These are phyloP conservation scores for Nephrotoma guestfalica DNA, from an alignment of 2,888 invertebrate species.

Conservation along the genomic window DNA sequence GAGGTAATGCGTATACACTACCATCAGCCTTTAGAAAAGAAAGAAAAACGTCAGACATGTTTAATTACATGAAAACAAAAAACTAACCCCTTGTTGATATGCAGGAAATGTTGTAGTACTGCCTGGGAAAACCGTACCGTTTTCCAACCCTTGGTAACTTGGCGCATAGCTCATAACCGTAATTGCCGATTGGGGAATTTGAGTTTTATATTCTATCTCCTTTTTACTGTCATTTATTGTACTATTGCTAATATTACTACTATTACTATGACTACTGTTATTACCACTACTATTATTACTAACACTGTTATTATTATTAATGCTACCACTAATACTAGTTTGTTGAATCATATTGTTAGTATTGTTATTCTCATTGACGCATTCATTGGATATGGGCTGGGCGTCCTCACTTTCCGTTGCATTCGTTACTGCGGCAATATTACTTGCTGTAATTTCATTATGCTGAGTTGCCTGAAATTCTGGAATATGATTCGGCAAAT, in stretches of 20 bases:
- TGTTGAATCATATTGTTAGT: conserved; percentile 3
- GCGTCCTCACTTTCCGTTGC: not conserved
- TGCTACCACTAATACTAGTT: conserved; percentile 1
- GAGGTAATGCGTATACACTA: conserved; percentile 32
- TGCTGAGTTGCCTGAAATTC: conserved; percentile 8
- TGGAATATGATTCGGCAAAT: conserved; percentile 23
- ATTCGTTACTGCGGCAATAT: not conserved
- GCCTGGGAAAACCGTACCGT: conserved; percentile 28
- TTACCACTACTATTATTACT: conserved; percentile 10
- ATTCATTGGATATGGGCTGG: not conserved
- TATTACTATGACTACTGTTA: not conserved
- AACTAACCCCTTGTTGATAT: conserved; percentile 32
- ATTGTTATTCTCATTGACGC: conserved; percentile 8
- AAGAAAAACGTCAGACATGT: not conserved
- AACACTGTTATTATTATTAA: conserved; percentile 8
- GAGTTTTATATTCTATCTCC: not conserved
- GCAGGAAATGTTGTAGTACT: conserved; percentile 27
- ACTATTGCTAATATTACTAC: not conserved
- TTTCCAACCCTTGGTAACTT: conserved; percentile 26
- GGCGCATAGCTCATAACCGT: conserved; percentile 22
- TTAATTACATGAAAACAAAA: not conserved
- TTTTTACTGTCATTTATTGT: not conserved
- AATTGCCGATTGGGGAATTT: conserved; percentile 11
- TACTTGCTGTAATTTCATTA: not conserved
- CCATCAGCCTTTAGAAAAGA: conserved; percentile 26